phyloP scores from a whole-genome alignment of 1,140 invertebrate species.

The Zaprionus tsacasi region DNA sequence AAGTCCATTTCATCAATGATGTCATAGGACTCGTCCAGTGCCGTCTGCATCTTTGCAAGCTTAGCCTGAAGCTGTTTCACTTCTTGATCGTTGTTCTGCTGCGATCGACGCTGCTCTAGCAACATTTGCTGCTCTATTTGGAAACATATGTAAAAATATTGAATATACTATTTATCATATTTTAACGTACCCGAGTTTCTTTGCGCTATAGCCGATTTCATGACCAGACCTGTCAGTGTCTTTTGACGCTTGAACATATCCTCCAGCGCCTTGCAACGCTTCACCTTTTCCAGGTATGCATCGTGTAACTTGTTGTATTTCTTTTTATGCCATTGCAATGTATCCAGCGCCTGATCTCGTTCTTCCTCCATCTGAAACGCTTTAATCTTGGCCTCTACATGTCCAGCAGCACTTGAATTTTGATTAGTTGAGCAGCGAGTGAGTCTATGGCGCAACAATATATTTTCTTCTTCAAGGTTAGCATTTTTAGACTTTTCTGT shows the following conservation, averaged over 20 bases:
- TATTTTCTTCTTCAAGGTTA: slow-evolving; percentile 72
- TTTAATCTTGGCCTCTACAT: slow-evolving; percentile 72
- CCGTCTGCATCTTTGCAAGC: slow-evolving; percentile 63
- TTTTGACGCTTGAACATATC: slow-evolving; percentile 76
- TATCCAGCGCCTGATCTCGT: slow-evolving; percentile 62
- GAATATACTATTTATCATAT: neutral
- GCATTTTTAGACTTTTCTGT: slow-evolving; percentile 63
- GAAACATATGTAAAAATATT: neutral
- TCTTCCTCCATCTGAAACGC: slow-evolving; percentile 71
- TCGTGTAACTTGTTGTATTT: slow-evolving; percentile 78
- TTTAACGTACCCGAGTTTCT: slow-evolving; percentile 44
- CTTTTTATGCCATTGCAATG: slow-evolving; percentile 70
- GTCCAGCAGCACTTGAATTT: slow-evolving; percentile 45
- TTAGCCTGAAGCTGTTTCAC: slow-evolving; percentile 56
- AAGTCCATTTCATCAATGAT: slow-evolving; percentile 83
- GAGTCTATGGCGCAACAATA: slow-evolving; percentile 63
- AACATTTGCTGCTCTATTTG: slow-evolving; percentile 56
- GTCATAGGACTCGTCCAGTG: slow-evolving; percentile 76
- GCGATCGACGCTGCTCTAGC: slow-evolving; percentile 57
- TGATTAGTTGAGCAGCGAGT: slow-evolving; percentile 49
- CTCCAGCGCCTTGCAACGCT: slow-evolving; percentile 72
- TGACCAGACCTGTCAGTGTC: slow-evolving; percentile 72
- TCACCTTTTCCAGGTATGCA: slow-evolving; percentile 75
- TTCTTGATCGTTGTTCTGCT: slow-evolving; percentile 41
- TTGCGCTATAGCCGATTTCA: slow-evolving; percentile 75